Conservation (phyloP, 2,888 invertebrate genomes). For the Eupithecia insigniata region DNA sequence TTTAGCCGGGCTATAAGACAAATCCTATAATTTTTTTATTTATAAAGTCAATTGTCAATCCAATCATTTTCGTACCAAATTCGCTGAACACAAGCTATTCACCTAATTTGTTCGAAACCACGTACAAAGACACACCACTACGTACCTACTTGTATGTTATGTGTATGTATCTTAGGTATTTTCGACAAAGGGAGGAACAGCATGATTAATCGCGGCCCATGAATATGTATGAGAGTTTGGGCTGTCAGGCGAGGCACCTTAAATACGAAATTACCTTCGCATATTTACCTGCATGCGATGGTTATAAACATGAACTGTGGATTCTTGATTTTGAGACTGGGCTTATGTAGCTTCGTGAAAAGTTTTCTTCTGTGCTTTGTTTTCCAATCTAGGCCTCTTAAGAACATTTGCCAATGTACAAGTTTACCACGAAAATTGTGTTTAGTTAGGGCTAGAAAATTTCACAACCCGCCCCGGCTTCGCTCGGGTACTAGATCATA, state of each 20-base stretch:
- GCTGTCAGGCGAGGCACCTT: slow-evolving; percentile 73
- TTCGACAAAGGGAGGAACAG: slow-evolving; percentile 55
- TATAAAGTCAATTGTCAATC: neutral
- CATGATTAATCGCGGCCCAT: slow-evolving; percentile 80
- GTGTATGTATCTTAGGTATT: slow-evolving; percentile 52
- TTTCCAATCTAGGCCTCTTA: neutral
- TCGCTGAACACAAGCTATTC: neutral
- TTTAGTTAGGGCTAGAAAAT: too few relatives aligned
- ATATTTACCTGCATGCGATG: slow-evolving; percentile 28
- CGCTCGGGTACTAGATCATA: too few relatives aligned
- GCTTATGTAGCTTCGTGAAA: slow-evolving; percentile 13
- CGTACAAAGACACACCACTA: neutral
- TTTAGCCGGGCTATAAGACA: too few relatives aligned
- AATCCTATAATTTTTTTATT: neutral
- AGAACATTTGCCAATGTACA: too few relatives aligned
- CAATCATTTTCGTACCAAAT: neutral
- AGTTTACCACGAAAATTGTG: too few relatives aligned
- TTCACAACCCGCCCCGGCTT: too few relatives aligned
- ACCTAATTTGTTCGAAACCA: neutral
- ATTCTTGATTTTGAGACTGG: slow-evolving; percentile 42
- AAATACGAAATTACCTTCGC: slow-evolving; percentile 75
- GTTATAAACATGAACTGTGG: slow-evolving; percentile 43
- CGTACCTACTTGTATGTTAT: neutral
- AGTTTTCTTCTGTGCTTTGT: neutral
- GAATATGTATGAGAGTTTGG: slow-evolving; percentile 80